Conservation (phyloP, 2,797 vertebrate genomes). For the Tarsius wallacei region DNA sequence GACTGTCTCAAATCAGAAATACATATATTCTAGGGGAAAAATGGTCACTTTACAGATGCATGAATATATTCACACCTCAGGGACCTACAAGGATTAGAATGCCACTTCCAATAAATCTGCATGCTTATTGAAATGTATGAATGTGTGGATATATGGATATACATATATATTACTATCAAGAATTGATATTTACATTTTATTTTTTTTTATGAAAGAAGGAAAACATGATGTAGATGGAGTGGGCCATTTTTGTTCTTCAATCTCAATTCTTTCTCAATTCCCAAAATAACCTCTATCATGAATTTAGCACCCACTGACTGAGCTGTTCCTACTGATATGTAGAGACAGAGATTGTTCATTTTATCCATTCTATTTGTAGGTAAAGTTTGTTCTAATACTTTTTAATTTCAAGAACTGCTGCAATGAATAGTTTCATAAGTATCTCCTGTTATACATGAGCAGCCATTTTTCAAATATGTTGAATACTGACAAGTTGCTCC, state of each 20-base stretch:
- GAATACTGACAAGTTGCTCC: not conserved
- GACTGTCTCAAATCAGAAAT: not conserved
- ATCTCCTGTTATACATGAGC: not conserved
- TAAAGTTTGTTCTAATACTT: not conserved
- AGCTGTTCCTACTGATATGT: not conserved
- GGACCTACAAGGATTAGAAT: not conserved
- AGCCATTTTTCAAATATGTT: not conserved
- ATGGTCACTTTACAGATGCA: not conserved
- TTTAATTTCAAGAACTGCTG: constrained; percentile 36
- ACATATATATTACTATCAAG: not conserved
- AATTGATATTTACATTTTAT: constrained; percentile 1
- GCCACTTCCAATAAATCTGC: not conserved
- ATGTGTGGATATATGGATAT: not conserved
- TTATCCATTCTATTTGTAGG: not conserved
- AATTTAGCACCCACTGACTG: not conserved
- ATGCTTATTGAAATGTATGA: not conserved
- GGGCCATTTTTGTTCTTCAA: not conserved
- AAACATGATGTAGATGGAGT: not conserved
- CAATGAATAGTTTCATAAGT: not conserved
- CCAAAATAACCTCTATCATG: not conserved
- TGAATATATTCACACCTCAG: not conserved
- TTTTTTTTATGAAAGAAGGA: constrained; percentile 3
- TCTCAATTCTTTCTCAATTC: not conserved
- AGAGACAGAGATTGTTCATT: not conserved
- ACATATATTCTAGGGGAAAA: not conserved